These are phyloP conservation scores for Dromius quadrimaculatus DNA, from an alignment of 2,888 invertebrate genomes.

Conservation along the genomic window DNA sequence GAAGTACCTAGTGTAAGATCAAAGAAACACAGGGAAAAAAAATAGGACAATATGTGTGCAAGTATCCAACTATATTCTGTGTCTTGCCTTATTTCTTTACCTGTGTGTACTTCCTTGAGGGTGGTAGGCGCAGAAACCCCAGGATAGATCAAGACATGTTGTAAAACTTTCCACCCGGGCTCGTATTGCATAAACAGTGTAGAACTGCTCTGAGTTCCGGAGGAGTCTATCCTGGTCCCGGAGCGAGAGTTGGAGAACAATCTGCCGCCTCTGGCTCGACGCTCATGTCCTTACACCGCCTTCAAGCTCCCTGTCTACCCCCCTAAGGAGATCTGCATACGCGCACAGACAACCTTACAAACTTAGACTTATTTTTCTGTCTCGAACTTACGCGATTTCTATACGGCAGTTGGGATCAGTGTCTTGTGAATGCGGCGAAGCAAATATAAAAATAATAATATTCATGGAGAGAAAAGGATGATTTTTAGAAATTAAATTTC, in stretches of 20 bases:
- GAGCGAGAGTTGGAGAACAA: slow-evolving; percentile 52
- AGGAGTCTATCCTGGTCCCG: slow-evolving; percentile 56
- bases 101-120: slow-evolving; percentile 40
- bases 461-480: too few species aligned
- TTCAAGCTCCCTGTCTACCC: neutral
- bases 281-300: slow-evolving; percentile 33
- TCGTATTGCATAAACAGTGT: slow-evolving; percentile 60
- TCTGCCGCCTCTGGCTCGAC: slow-evolving; percentile 43
- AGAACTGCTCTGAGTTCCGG: slow-evolving; percentile 26
- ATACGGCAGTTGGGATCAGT: slow-evolving; percentile 54
- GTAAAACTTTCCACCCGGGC: slow-evolving; percentile 63
- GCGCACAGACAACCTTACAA: slow-evolving; percentile 56
- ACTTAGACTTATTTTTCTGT: slow-evolving; percentile 61
- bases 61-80: too few species aligned
- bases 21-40: too few species aligned
- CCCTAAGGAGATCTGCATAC: slow-evolving; percentile 4
- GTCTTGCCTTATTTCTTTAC: neutral
- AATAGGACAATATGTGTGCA: too few species aligned
- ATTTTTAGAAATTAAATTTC: too few species aligned
- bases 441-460: too few species aligned
- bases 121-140: slow-evolving; percentile 60
- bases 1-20: too few species aligned
- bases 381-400: slow-evolving; percentile 62
- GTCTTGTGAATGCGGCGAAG: neutral
- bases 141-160: slow-evolving; percentile 63